These are phyloP conservation scores for Anas flavirostris DNA, from an alignment of 2,797 vertebrate genomes.

Conservation along the genomic window DNA sequence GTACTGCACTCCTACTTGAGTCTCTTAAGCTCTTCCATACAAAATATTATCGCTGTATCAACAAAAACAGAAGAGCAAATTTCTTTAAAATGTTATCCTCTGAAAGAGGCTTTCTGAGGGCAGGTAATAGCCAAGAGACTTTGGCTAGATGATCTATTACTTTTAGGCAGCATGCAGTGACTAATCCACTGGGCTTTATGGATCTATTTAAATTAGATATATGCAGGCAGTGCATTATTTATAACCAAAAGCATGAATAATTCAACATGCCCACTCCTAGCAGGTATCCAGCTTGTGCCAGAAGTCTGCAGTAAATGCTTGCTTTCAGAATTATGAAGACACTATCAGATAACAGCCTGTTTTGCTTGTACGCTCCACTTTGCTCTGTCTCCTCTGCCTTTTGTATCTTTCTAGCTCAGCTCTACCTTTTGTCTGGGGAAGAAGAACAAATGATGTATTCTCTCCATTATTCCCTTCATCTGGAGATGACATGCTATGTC, in stretches of 20 bases:
- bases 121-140: conserved; percentile 41
- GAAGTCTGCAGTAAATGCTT: conserved; percentile 50
- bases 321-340: conserved; percentile 21
- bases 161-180: conserved; percentile 41
- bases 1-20: neutral
- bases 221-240: conserved; percentile 73
- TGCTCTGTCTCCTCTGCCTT: neutral
- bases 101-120: conserved; percentile 16
- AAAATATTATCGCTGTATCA: conserved; percentile 2
- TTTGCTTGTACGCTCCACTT: neutral
- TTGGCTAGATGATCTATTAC: conserved; percentile 59
- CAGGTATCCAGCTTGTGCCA: conserved; percentile 65
- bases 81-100: neutral
- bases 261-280: conserved; percentile 65
- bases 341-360: neutral
- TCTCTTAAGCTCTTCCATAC: neutral
- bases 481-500: neutral
- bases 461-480: conserved; percentile 3
- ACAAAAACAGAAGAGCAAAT: conserved; percentile 1
- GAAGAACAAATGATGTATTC: neutral
- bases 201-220: conserved; percentile 72
- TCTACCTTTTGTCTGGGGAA: neutral
- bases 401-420: neutral
- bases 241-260: conserved; percentile 75
- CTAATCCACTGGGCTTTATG: conserved; percentile 62